These are phyloP conservation scores for Morone chrysops DNA, from an alignment of 2,113 vertebrate genomes.

Conservation along the genomic window DNA sequence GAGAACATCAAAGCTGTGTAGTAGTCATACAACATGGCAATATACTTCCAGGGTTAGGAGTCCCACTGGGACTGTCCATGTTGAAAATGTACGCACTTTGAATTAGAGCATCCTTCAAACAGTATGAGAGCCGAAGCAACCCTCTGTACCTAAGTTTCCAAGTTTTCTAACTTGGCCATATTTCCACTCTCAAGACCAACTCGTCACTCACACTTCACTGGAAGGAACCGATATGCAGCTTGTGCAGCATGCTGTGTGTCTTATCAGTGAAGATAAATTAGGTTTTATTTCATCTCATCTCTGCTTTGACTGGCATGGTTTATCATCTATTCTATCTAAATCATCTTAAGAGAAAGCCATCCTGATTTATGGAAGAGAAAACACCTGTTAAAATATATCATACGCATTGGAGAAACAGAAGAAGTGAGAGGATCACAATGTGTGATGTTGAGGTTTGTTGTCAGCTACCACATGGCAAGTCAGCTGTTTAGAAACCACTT, in stretches of 20 bases:
- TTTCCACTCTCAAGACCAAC: neutral
- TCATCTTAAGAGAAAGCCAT: neutral
- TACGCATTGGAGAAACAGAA: neutral
- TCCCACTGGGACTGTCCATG: conserved; percentile 17
- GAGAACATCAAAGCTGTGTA: neutral
- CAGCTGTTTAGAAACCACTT: neutral
- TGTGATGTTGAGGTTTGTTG: neutral
- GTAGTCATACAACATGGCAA: neutral
- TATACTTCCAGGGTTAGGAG: neutral
- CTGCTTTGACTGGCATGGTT: neutral
- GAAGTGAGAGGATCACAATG: neutral
- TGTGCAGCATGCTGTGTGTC: neutral
- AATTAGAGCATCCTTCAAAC: conserved; percentile 23
- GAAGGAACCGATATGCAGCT: neutral
- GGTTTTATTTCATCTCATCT: neutral
- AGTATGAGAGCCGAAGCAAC: neutral
- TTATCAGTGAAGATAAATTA: neutral
- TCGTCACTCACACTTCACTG: neutral
- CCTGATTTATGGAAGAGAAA: too few relatives aligned
- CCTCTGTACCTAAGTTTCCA: neutral
- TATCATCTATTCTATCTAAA: neutral
- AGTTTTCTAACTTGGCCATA: neutral
- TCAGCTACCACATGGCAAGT: neutral
- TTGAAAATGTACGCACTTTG: conserved; percentile 4
- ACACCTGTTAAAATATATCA: neutral